Base-by-base conservation (phyloP, 1,140 invertebrate species). In the Theocolax elegans region DNA sequence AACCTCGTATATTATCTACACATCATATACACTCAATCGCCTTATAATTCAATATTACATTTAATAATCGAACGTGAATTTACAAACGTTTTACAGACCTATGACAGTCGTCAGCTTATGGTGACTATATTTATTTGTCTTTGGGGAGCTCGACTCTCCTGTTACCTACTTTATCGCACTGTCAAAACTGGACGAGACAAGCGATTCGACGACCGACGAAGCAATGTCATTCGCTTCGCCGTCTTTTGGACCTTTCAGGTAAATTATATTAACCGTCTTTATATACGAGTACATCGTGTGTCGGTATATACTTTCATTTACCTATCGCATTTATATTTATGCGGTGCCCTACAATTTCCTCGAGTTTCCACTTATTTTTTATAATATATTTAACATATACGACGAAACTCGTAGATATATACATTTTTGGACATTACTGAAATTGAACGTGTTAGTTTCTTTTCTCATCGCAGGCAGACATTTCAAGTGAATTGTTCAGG, bases 191-290 rank as follows among this genome's bases (percentile, higher is more conserved):
- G 95, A 15, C 89, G 94, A 76, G 95, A 97, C 81, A 94, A 95
- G 74, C 89, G 94, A 75, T 97, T 97, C 80, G 94, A 96, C 78
- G 94, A 96, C 84, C 92, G 92, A 69, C 89, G 92, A 68, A 93
- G 93, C 71, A 96, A 95, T 78, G 90, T 93, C 6, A 90, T 96
- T 29, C 88, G 93, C 73, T 96, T 95, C 82, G 94, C 93, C 23
- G 91, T 95, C 0, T 97, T 96, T 83, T 97, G 95, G 91, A 95
- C 92, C 0, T 96, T 97, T 84, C 95, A 94, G 88, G 92, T 94
- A 85, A 74, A 51, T 10, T 12, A 6, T 19, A 7, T 9, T n/a
- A n/a, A n/a, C n/a, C n/a, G n/a, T n/a, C n/a, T n/a, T n/a, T n/a
- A n/a, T n/a, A n/a, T n/a, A n/a, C n/a, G n/a, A n/a, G n/a, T n/a